Evolutionary conservation across 2,797 vertebrate species (phyloP), one percentile per base, ranked within the genome.

Genomic region (Poeciliopsis paucimaculata): DNA sequence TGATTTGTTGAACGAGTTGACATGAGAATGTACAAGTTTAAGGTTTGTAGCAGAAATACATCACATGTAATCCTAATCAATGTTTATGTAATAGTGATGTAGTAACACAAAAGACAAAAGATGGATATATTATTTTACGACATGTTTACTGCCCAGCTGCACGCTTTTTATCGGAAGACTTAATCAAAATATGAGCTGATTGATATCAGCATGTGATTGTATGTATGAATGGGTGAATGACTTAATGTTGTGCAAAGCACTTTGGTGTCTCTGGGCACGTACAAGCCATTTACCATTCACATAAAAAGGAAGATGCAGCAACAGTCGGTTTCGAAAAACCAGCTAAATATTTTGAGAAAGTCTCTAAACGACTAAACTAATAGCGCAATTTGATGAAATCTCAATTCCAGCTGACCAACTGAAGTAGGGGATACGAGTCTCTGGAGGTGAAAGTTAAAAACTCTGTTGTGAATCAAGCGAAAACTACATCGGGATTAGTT

Each of bases 401-500:
- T 64, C 3, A 39, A 66, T 36, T 66, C 18, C 18, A 66, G 36
- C 36, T 66, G 36, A 18, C 8, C 3, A 23, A 0, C 18, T 23
- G 36, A 23, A 66, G 8, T 8, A 64, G 62, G 34, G 10, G 57
- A 31, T 31, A 34, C 34, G 15, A 36, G 31, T 64, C 60, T 36
- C 31, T 64, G 31, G 28, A 34, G 31, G 9, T 36, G 60, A 64
- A 20, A 64, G 31, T 34, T 36, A 34, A 64, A 64, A 36, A 66
- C 20, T 23, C 34, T 66, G 34, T 9, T 41, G 18, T 23, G 36
- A 66, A 39, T 41, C 9, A 23, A 36, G 4, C 7, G 71, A 57
- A 80, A 75, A 28, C 26, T 72, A 53, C 73, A 72, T 62, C 7
- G 31, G 60, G 75, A 55, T 77, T 80, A 43, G 41, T 79, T 78